Percentiles rank a stretch among this genome's conserved stretches.
These are phyloP conservation scores for Dryobota labecula DNA, from an alignment of 2,888 invertebrate species.

Conservation along the genomic window DNA sequence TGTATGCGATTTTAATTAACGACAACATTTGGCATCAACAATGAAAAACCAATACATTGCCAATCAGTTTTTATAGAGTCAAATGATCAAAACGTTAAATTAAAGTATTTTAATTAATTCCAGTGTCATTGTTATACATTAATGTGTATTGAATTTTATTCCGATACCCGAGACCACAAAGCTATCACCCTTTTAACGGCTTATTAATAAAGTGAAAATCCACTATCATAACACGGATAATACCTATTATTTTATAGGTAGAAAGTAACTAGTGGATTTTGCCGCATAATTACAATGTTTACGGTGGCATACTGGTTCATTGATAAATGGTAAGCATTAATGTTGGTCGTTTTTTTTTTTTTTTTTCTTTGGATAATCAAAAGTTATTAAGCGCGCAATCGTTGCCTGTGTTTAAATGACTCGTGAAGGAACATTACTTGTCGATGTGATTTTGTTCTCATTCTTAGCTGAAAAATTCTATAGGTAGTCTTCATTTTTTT, in stretches of 20 bases:
- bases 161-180: slow-evolving; percentile 20
- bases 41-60: background rate
- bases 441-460: too few species aligned
- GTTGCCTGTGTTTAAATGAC: too few species aligned
- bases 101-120: slow-evolving; percentile 16
- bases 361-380: background rate
- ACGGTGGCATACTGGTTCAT: background rate
- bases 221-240: background rate
- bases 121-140: background rate
- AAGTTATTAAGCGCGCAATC: too few species aligned
- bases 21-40: background rate
- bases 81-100: background rate
- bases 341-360: too few species aligned
- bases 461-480: too few species aligned
- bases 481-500: too few species aligned
- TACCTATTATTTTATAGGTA: background rate
- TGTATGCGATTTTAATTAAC: background rate
- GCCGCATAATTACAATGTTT: background rate
- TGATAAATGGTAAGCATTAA: background rate
- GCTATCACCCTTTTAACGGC: slow-evolving; percentile 6
- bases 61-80: background rate
- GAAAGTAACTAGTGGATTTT: background rate
- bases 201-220: slow-evolving; percentile 20
- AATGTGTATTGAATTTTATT: slow-evolving; percentile 4
- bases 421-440: too few species aligned